Conservation (phyloP, 2,113 vertebrate species). For the Cichladusa arquata region DNA sequence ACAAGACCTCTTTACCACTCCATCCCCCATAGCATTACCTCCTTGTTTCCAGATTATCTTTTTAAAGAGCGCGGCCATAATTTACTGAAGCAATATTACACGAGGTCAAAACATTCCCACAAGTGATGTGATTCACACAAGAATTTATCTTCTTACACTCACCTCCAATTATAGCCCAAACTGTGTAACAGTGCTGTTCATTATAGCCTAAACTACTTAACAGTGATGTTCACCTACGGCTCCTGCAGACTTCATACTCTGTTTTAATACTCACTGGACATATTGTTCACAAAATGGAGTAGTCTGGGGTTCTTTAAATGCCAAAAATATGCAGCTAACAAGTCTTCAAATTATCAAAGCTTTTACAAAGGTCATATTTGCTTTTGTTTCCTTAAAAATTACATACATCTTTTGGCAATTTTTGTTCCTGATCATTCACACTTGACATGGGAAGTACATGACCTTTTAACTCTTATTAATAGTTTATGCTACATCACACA, state of each 20-base stretch:
- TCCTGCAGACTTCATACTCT: neutral
- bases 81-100: neutral
- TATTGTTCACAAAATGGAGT: neutral
- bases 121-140: neutral
- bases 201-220: neutral
- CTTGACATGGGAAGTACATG: neutral
- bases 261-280: neutral
- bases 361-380: neutral
- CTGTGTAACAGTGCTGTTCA: neutral
- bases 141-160: neutral
- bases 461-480: constrained; percentile 14
- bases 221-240: neutral
- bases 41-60: neutral
- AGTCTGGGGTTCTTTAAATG: neutral
- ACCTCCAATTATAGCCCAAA: neutral
- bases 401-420: neutral
- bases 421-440: neutral
- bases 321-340: neutral
- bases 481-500: constrained; percentile 25
- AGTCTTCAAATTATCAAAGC: neutral
- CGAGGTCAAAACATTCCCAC: neutral
- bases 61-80: neutral
- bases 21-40: neutral
- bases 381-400: neutral
- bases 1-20: neutral